phyloP scores from a whole-genome alignment of 1,140 invertebrate genomes.

The Drosophila sproati region DNA sequence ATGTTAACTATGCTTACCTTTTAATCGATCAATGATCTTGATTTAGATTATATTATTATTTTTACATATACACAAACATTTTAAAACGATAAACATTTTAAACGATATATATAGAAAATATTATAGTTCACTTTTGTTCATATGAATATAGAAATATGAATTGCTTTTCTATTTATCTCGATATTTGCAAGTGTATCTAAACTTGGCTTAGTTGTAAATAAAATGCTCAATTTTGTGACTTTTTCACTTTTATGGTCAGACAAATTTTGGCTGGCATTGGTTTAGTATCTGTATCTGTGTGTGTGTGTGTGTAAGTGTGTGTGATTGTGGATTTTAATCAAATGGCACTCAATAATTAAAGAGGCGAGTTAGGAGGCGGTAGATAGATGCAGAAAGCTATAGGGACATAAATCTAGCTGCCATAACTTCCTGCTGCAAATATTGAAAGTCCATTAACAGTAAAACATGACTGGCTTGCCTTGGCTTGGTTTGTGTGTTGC shows the following conservation, averaged over 20 bases:
- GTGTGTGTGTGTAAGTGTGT: conserved; percentile 20
- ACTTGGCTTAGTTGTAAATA: no score
- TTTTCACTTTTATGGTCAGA: conserved; percentile 41
- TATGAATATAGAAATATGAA: no score
- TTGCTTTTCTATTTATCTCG: no score
- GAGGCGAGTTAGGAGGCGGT: conserved; percentile 28
- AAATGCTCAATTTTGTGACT: conserved; percentile 17
- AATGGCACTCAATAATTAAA: conserved; percentile 57
- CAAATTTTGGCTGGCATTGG: conserved; percentile 44
- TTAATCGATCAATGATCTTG: no score
- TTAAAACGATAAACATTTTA: no score
- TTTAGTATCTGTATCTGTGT: conserved; percentile 18
- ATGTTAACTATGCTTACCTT: neutral
- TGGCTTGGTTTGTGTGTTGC: no score
- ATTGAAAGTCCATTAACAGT: conserved; percentile 82
- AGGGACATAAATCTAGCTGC: conserved; percentile 73
- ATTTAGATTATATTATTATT: neutral
- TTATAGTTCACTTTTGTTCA: no score
- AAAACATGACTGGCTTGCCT: conserved; percentile 57
- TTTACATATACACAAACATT: neutral
- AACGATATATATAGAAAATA: no score
- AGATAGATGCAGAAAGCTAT: conserved; percentile 29
- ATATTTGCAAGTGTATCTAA: neutral
- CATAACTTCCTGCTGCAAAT: conserved; percentile 79
- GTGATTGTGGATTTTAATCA: conserved; percentile 40